Percentiles rank a stretch among this genome's conserved stretches.
Conservation (phyloP, 1,140 invertebrate species). For the Holcopasites calliopsidis region DNA sequence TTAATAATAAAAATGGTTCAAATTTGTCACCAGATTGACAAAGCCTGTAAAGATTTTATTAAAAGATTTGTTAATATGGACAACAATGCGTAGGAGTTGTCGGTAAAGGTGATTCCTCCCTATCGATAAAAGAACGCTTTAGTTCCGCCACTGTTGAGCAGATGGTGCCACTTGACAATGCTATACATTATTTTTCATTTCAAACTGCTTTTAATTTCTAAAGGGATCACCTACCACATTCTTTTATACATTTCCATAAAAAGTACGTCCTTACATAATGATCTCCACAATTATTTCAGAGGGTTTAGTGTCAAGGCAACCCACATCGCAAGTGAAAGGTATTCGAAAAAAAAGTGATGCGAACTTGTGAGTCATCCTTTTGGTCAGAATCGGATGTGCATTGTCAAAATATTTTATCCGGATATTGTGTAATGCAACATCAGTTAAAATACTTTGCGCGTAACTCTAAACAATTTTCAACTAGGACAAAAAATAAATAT, state of each 20-base stretch:
- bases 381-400: neutral
- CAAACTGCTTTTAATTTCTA: conserved; percentile 8
- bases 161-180: no score
- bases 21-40: no score
- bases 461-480: neutral
- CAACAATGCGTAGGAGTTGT: neutral
- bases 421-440: neutral
- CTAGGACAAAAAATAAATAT: neutral
- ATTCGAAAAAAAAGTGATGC: conserved; percentile 23
- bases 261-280: conserved; percentile 26
- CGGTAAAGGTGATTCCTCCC: neutral
- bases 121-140: neutral
- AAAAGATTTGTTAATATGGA: no score
- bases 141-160: no score
- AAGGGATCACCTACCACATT: neutral
- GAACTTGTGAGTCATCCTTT: conserved; percentile 33
- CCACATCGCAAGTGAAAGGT: conserved; percentile 44
- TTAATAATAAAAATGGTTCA: no score
- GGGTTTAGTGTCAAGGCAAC: conserved; percentile 49
- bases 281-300: conserved; percentile 42
- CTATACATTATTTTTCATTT: conserved; percentile 21
- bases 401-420: conserved; percentile 14
- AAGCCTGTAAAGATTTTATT: no score
- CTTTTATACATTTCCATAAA: conserved; percentile 26
- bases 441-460: neutral